Conservation (phyloP, 2,113 vertebrate genomes). For the Perccottus glenii region DNA sequence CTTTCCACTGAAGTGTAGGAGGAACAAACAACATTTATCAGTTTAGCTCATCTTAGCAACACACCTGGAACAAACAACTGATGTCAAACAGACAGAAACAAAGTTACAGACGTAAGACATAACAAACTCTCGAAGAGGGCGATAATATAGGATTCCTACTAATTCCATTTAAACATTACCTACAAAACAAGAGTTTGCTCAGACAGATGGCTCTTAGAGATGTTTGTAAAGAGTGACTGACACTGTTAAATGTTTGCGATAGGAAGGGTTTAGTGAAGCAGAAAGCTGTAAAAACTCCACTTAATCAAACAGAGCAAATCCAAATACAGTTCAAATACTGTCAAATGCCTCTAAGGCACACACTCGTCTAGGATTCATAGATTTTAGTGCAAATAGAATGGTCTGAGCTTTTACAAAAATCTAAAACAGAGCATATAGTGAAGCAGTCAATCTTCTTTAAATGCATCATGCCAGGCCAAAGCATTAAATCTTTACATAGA, state of each 20-base stretch:
- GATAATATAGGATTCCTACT: not conserved
- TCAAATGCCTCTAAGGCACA: constrained; percentile 43
- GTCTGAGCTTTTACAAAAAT: no score
- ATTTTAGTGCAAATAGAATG: no score
- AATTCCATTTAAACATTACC: constrained; percentile 31
- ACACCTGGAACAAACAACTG: no score
- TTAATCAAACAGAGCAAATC: not conserved
- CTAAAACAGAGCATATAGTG: no score
- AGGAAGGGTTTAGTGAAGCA: not conserved
- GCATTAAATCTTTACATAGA: no score
- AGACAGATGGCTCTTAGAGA: not conserved
- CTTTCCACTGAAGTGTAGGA: constrained; percentile 86
- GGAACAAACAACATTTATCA: not conserved
- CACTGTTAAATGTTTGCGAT: not conserved
- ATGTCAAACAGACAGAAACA: no score
- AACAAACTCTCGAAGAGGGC: no score
- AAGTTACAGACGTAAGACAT: not conserved
- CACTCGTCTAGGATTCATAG: constrained; percentile 2
- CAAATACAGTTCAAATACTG: constrained; percentile 4
- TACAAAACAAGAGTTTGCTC: constrained; percentile 24
- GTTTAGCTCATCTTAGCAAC: no score
- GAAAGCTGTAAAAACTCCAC: constrained; percentile 30
- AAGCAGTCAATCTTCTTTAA: no score
- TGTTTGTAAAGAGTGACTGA: not conserved
- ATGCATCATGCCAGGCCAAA: no score